Evolutionary conservation across 2,113 vertebrate genomes (phyloP), one percentile per base, ranked within the genome.

Genomic region (Diglossa brunneiventris): DNA sequence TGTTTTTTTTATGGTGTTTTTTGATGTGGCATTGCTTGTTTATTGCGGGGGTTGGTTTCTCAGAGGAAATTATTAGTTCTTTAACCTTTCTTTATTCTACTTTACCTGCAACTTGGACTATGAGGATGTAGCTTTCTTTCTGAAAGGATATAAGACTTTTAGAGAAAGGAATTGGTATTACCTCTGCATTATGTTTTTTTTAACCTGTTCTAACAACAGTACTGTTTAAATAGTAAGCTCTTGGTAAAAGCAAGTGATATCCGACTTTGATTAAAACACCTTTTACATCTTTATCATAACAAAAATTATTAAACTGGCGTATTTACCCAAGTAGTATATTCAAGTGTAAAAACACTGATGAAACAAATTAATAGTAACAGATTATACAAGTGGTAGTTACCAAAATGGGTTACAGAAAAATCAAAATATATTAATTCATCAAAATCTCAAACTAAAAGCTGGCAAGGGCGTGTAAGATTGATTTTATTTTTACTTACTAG

Each of bases 401-500:
- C 7, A 37, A 79, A 67, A 21, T 28, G 2, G 3, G 41, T 56
- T 78, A 61, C 16, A n/a, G 17, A 61, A 83, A 77, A 64, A 61
- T 11, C 1, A 59, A 84, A 89, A 37, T n/a, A 24, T 33, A 63
- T 13, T 31, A 3, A 18, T 37, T 50, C 8, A 17, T 42, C 10
- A 16, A 5, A 35, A 18, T 64, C 21, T 64, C 37, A 69, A 61
- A 37, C 37, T 24, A 49, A 17, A 62, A 70, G 58, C 26, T 31
- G 13, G 2, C 2, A 62, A 69, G 8, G 0, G 3, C 6, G 1
- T 67, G 8, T 23, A 20, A 80, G 5, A 39, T 15, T 50, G 6
- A 33, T 18, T 64, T 12, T 61, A 15, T 20, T 62, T 84, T 69
- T 68, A 30, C 6, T 56, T 30, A 39, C 0, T 42, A 26, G 13